Evolutionary conservation across 2,797 vertebrate species (phyloP).

Genomic region (Lophotriccus pileatus): DNA sequence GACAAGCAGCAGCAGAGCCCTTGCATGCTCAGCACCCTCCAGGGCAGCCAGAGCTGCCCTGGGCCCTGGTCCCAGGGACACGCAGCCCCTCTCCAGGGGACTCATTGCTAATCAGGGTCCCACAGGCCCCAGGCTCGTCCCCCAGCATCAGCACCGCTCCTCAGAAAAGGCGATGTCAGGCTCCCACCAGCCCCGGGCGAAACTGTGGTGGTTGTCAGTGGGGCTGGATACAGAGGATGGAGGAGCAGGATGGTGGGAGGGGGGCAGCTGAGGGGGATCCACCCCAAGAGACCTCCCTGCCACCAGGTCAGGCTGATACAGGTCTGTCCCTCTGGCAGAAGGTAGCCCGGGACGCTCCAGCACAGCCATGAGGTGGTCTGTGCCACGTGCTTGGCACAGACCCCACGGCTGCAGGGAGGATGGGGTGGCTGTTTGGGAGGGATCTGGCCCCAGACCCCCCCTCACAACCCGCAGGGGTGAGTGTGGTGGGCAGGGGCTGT

Average conservation of each 20-base stretch:
- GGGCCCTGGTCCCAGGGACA: background rate
- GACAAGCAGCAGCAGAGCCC: background rate
- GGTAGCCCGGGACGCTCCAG: accelerated
- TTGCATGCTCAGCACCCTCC: no score
- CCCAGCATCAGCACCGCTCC: background rate
- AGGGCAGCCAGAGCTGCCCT: background rate
- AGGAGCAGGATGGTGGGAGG: background rate
- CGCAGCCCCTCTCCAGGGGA: background rate
- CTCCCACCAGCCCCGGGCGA: accelerated
- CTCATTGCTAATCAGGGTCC: background rate
- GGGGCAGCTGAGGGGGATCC: background rate
- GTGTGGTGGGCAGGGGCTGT: background rate
- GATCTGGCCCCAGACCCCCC: accelerated
- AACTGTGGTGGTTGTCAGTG: accelerated
- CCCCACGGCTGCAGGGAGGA: accelerated
- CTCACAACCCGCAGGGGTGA: background rate
- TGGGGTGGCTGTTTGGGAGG: accelerated
- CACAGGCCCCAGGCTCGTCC: background rate
- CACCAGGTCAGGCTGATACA: background rate
- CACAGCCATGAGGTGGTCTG: accelerated
- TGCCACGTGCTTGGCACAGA: background rate
- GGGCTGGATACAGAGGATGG: background rate
- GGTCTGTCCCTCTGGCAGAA: background rate
- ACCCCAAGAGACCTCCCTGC: background rate
- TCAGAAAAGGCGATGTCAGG: background rate